A percentile compares a stretch with the other conserved stretches of the same genome.
Conservation (phyloP, 2,888 invertebrate genomes). For the Drosophila affinis region DNA sequence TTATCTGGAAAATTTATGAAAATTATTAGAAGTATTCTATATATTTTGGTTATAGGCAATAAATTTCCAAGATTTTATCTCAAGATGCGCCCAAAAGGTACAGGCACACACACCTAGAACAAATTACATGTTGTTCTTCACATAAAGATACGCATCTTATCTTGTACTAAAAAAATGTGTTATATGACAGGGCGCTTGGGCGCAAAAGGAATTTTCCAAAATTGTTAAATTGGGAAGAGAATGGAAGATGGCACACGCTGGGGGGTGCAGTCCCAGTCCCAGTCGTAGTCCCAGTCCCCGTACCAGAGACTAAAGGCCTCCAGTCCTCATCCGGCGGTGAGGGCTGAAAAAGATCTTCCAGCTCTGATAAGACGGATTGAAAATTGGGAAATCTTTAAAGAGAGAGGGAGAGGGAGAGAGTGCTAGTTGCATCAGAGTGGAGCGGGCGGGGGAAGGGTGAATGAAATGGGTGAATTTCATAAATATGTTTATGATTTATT, state of each 20-base stretch:
- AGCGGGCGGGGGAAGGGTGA: slow-evolving; percentile 50
- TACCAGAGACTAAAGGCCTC: background rate
- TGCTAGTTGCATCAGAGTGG: background rate
- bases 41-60: slow-evolving; percentile 77
- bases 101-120: slow-evolving; percentile 49
- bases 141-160: slow-evolving; percentile 83
- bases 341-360: slow-evolving; percentile 49
- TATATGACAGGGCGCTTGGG: slow-evolving; percentile 75
- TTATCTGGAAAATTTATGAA: slow-evolving; percentile 77
- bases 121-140: slow-evolving; percentile 82
- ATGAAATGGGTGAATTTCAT: slow-evolving; percentile 70
- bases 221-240: slow-evolving; percentile 59
- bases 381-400: slow-evolving; percentile 14
- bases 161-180: slow-evolving; percentile 76
- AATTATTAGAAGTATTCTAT: slow-evolving; percentile 79
- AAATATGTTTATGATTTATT: slow-evolving; percentile 69
- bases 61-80: slow-evolving; percentile 78
- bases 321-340: background rate
- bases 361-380: slow-evolving; percentile 52
- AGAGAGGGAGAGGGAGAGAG: background rate
- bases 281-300: slow-evolving; percentile 4
- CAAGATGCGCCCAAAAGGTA: slow-evolving; percentile 71
- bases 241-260: slow-evolving; percentile 79
- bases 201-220: slow-evolving; percentile 65
- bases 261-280: slow-evolving; percentile 68